These are phyloP conservation scores for Drosophila ustulata DNA, from an alignment of 2,888 invertebrate genomes.

Conservation along the genomic window DNA sequence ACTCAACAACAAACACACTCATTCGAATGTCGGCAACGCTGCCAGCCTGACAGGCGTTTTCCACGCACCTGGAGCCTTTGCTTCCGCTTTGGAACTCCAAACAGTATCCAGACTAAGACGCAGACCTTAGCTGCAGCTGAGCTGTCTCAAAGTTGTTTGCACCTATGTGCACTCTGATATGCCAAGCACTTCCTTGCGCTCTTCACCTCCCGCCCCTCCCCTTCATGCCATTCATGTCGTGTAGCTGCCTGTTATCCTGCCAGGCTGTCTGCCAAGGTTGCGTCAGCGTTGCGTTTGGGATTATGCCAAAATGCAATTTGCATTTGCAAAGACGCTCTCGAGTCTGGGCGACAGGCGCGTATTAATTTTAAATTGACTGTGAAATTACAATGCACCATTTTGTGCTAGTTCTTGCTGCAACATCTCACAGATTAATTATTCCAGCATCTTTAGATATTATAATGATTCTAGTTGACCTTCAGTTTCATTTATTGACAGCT, in stretches of 20 bases:
- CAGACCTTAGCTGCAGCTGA: slow-evolving; percentile 28
- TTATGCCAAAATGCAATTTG: slow-evolving; percentile 80
- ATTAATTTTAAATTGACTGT: slow-evolving; percentile 81
- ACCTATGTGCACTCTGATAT: slow-evolving; percentile 53
- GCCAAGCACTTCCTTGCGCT: slow-evolving; percentile 14
- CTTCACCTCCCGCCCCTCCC: background rate
- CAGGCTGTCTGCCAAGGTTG: slow-evolving; percentile 35
- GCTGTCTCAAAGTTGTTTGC: slow-evolving; percentile 61
- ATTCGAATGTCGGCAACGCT: slow-evolving; percentile 44
- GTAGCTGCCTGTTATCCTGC: slow-evolving; percentile 40
- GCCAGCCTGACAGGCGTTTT: slow-evolving; percentile 38
- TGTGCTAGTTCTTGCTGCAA: slow-evolving; percentile 21
- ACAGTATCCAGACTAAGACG: slow-evolving; percentile 20
- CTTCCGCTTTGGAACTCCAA: slow-evolving; percentile 11
- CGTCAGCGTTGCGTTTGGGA: slow-evolving; percentile 65
- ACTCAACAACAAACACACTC: slow-evolving; percentile 78
- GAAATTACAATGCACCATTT: slow-evolving; percentile 68
- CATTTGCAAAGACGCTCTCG: slow-evolving; percentile 68
- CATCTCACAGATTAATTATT: slow-evolving; percentile 14
- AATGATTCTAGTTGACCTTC: background rate
- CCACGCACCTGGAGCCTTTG: slow-evolving; percentile 59
- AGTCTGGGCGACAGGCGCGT: slow-evolving; percentile 59
- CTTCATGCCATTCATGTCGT: slow-evolving; percentile 6
- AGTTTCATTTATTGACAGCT: too few species aligned
- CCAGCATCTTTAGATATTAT: background rate